A percentile compares a stretch with the other conserved stretches of the same genome.
phyloP scores from a whole-genome alignment of 1,140 invertebrate species.

The Pogonognathellus flavescens region DNA sequence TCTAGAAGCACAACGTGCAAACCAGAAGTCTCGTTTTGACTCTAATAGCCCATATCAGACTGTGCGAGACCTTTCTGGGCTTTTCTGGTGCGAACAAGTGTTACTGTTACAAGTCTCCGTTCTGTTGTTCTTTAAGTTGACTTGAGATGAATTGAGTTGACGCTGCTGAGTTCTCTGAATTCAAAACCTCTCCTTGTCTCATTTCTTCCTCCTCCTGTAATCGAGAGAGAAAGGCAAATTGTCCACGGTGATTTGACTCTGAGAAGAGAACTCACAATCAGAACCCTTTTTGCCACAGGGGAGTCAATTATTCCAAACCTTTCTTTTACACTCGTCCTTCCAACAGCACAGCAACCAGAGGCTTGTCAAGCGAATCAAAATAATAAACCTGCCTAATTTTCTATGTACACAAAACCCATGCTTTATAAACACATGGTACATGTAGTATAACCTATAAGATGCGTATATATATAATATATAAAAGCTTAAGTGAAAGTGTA shows the following conservation, averaged over 20 bases:
- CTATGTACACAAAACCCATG: neutral
- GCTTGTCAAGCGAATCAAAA: constrained; percentile 26
- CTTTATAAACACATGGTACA: too few species aligned
- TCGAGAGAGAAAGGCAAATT: constrained; percentile 57
- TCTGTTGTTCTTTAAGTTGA: constrained; percentile 33
- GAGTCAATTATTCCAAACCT: constrained; percentile 38
- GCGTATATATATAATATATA: too few species aligned
- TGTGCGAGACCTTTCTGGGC: neutral
- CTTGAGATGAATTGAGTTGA: neutral
- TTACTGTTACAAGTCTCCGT: too few species aligned
- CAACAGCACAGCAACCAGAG: neutral
- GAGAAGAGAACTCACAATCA: constrained; percentile 1
- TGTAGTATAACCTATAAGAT: too few species aligned
- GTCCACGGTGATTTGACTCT: constrained; percentile 58
- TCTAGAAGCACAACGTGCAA: neutral
- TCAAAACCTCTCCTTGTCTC: neutral
- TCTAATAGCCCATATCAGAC: neutral
- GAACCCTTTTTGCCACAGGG: constrained; percentile 46
- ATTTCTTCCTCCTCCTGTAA: constrained; percentile 13
- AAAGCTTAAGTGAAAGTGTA: too few species aligned
- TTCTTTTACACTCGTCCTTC: constrained; percentile 6
- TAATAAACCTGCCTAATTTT: neutral
- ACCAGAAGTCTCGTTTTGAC: neutral
- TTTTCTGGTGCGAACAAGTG: constrained; percentile 18
- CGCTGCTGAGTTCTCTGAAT: neutral